Evolutionary conservation across 2,888 invertebrate genomes (phyloP).

Genomic region (Cataglyphis albicans): DNA sequence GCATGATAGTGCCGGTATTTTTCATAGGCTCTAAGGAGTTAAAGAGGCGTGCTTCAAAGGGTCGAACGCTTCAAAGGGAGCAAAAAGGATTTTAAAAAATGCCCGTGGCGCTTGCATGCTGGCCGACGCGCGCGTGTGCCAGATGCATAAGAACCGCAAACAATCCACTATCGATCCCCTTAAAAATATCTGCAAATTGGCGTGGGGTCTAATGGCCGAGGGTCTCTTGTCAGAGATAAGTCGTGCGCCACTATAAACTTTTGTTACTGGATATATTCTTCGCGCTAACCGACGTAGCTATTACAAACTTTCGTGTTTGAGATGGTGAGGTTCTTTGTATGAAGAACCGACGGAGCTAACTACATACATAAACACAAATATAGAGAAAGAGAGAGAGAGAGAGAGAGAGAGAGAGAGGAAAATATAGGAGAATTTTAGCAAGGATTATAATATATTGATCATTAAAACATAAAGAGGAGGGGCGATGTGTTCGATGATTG

Average conservation of each 20-base stretch:
- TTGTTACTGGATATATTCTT: conserved; percentile 43
- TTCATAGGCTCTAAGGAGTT: conserved; percentile 44
- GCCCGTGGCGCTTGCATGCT: conserved; percentile 34
- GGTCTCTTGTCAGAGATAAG: conserved; percentile 52
- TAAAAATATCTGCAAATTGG: conserved; percentile 68
- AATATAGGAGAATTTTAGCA: conserved; percentile 13
- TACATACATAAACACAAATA: background rate
- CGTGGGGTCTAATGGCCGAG: conserved; percentile 57
- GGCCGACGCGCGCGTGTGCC: conserved; percentile 49
- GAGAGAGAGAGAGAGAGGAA: background rate
- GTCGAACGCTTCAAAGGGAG: conserved; percentile 38
- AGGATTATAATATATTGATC: conserved; percentile 31
- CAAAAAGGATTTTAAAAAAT: conserved; percentile 44
- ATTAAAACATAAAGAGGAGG: conserved; percentile 32
- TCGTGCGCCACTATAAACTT: conserved; percentile 34
- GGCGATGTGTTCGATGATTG: conserved; percentile 27
- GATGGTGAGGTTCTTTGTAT: conserved; percentile 10
- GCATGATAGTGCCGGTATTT: conserved; percentile 23
- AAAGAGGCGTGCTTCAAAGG: conserved; percentile 57
- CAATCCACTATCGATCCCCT: conserved; percentile 64
- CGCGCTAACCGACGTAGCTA: conserved; percentile 49
- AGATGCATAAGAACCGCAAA: conserved; percentile 55
- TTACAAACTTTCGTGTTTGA: conserved; percentile 47
- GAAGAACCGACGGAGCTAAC: conserved; percentile 8
- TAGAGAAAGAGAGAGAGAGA: background rate